phyloP scores from a whole-genome alignment of 2,888 invertebrate genomes.

The Tromatobia lineatoria region DNA sequence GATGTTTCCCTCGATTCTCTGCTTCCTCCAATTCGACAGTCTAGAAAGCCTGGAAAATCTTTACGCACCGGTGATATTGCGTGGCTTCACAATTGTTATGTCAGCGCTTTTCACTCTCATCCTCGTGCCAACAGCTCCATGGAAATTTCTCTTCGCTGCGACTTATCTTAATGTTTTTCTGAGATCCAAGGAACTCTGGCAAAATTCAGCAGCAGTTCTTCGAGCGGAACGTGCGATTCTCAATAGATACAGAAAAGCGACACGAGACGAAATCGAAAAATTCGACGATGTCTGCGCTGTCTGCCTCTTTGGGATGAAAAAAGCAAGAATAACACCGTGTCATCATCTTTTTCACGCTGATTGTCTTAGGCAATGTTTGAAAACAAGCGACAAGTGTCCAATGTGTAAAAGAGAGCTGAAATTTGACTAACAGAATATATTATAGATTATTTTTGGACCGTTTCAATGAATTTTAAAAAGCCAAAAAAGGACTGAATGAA shows the following conservation, averaged over 20 bases:
- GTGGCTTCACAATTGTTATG: slow-evolving; percentile 87
- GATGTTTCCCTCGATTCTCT: slow-evolving; percentile 88
- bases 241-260: slow-evolving; percentile 89
- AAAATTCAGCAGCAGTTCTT: slow-evolving; percentile 87
- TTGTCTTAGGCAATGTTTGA: slow-evolving; percentile 91
- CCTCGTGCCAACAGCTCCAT: slow-evolving; percentile 87
- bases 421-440: slow-evolving; percentile 85
- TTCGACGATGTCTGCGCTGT: slow-evolving; percentile 93
- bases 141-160: slow-evolving; percentile 87
- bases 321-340: slow-evolving; percentile 92
- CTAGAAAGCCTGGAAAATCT: slow-evolving; percentile 91
- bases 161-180: slow-evolving; percentile 90
- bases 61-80: slow-evolving; percentile 90
- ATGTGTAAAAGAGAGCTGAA: slow-evolving; percentile 91
- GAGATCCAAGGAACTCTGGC: slow-evolving; percentile 88
- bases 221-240: slow-evolving; percentile 88
- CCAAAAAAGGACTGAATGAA: neutral
- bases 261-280: slow-evolving; percentile 88
- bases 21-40: slow-evolving; percentile 88
- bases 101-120: slow-evolving; percentile 87
- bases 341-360: slow-evolving; percentile 93
- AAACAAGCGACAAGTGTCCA: slow-evolving; percentile 90
- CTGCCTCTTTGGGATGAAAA: slow-evolving; percentile 90
- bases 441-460: neutral
- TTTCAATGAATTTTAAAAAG: neutral